Percentiles rank a stretch among this genome's conserved stretches.
Evolutionary conservation across 1,140 invertebrate genomes (phyloP).

Genomic region (Dendrolimus punctatus): DNA sequence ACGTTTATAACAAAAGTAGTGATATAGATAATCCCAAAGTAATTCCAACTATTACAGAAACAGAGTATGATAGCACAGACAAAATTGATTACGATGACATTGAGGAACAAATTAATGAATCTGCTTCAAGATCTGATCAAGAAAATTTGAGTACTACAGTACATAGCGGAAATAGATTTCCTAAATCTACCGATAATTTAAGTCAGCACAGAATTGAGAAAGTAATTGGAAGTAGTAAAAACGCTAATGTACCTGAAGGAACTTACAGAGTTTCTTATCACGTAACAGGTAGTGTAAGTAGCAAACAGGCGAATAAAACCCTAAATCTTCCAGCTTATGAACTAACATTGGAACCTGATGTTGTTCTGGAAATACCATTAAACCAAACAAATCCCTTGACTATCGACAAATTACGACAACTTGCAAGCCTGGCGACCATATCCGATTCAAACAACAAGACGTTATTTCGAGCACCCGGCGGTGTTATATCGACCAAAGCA

Average conservation of each 20-base stretch:
- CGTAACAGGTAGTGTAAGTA: conserved; percentile 62
- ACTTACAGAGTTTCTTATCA: conserved; percentile 63
- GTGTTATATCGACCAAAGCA: conserved; percentile 73
- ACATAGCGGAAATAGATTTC: conserved; percentile 41
- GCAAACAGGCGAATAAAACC: conserved; percentile 62
- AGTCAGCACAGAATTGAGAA: conserved; percentile 23
- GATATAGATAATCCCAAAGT: conserved; percentile 27
- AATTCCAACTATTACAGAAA: conserved; percentile 18
- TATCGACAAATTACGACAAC: conserved; percentile 66
- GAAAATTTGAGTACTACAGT: conserved; percentile 15
- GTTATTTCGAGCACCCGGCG: conserved; percentile 59
- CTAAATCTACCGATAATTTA: conserved; percentile 52
- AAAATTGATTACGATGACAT: conserved; percentile 6
- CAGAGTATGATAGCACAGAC: conserved; percentile 1
- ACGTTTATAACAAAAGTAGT: conserved; percentile 12
- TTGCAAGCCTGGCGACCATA: conserved; percentile 67
- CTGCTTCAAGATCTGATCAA: conserved; percentile 14
- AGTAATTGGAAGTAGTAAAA: conserved; percentile 13
- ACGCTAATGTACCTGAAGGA: conserved; percentile 44
- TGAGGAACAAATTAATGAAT: conserved; percentile 3
- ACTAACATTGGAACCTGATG: conserved; percentile 53
- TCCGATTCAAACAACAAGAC: conserved; percentile 63
- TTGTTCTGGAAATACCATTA: conserved; percentile 59
- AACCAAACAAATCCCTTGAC: conserved; percentile 56
- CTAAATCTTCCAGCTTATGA: conserved; percentile 56